Evolutionary conservation across 2,797 vertebrate genomes (phyloP), one percentile per base, ranked within the genome.

Genomic region (Aphelocoma californica): DNA sequence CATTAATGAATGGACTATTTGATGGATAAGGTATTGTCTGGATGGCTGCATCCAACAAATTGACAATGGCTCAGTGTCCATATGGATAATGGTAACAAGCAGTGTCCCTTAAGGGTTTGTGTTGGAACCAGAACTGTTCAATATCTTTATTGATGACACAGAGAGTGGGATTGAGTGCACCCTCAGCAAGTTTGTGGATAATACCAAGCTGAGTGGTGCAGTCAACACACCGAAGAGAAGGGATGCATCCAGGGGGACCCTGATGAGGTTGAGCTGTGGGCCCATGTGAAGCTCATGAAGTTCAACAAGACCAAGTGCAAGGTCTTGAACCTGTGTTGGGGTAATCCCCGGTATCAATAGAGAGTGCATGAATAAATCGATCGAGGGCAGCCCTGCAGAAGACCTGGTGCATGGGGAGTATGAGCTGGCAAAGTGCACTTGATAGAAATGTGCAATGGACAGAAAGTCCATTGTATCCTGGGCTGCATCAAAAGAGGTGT

Each of bases 71-170:
- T 89, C 44, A 28, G 20, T 23, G 32, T 65, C 44, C 47, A 53
- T 64, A 57, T 32, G 23, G 34, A 40, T 9, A 81, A 34, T 31
- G 61, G 15, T 34, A 61, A 45, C 6, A 34, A 80, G 3, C 18
- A 47, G 6, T 23, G 34, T 40, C 28, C 26, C 18, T 51, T 32
- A 51, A n/a, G 19, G 7, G 4, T 40, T 10, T 1, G 0, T 45
- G 19, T 0, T 40, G 47, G 47, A 17, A 31, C 34, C 0, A 1
- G 47, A 45, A 78, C 7, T 45, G 8, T 45, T 81, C 18, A 11
- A 9, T 40, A 5, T 17, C 54, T 87, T 65, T 53, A 18, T 32
- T 73, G 57, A 48, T 32, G 20, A 38, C 28, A n/a, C 8, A 34
- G 60, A 65, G 1, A 19, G 12, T 57, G 40, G 21, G 36, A 56